Evolutionary conservation across 2,113 vertebrate species (phyloP).

Genomic region (Etia nguti): DNA sequence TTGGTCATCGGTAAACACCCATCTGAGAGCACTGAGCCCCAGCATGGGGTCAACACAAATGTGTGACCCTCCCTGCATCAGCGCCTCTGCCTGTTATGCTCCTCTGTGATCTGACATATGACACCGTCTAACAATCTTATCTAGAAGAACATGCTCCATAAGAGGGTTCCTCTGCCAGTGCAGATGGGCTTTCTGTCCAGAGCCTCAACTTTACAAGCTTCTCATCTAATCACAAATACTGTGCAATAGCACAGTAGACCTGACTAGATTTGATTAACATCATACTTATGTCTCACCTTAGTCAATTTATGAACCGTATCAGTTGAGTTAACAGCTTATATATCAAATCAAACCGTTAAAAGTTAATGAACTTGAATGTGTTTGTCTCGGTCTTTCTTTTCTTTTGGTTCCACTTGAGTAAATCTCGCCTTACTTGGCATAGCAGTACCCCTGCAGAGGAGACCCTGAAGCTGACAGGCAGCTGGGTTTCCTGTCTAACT

Average conservation of each 20-base stretch:
- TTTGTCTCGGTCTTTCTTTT: not conserved
- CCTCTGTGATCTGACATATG: conserved; percentile 13
- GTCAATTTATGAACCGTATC: not conserved
- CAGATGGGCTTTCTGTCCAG: not conserved
- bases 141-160: not conserved
- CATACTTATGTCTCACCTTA: not conserved
- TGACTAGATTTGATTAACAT: not conserved
- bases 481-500: not conserved
- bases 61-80: not conserved
- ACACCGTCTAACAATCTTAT: conserved; percentile 15
- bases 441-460: not conserved
- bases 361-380: not conserved
- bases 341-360: not conserved
- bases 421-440: not conserved
- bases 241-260: not conserved
- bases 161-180: not conserved
- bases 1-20: conserved; percentile 51
- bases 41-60: conserved; percentile 19
- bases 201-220: not conserved
- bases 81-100: not conserved
- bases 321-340: not conserved
- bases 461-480: not conserved
- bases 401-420: not conserved
- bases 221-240: not conserved
- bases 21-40: not conserved